phyloP scores from a whole-genome alignment of 2,888 invertebrate species.

The Scaptomyza cyrtandrae region DNA sequence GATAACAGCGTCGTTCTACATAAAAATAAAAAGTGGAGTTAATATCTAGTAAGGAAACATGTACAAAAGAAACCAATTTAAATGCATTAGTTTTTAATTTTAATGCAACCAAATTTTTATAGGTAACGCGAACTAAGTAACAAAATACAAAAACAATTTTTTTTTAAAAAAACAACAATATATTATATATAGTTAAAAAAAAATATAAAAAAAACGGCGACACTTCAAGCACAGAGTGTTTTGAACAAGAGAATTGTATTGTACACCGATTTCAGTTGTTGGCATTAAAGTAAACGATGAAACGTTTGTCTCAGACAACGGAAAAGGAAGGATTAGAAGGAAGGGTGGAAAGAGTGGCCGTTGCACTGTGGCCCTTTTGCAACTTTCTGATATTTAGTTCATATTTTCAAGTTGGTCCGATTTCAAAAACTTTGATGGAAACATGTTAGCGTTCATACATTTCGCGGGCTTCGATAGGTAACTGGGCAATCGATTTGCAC shows the following conservation, averaged over 20 bases:
- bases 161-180: constrained; percentile 3
- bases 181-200: background rate
- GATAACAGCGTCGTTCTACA: constrained; percentile 63
- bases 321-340: background rate
- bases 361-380: too few relatives aligned
- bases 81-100: too few relatives aligned
- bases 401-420: too few relatives aligned
- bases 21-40: constrained; percentile 10
- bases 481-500: too few relatives aligned
- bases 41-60: too few relatives aligned
- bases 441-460: too few relatives aligned
- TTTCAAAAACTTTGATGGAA: too few relatives aligned
- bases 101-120: background rate
- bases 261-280: constrained; percentile 8
- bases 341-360: constrained; percentile 1
- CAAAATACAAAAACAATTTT: constrained; percentile 3
- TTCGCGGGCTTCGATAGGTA: too few relatives aligned
- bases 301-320: constrained; percentile 18
- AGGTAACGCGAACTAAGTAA: background rate
- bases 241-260: constrained; percentile 13
- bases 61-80: too few relatives aligned
- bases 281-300: constrained; percentile 46
- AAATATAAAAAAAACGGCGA: constrained; percentile 7
- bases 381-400: too few relatives aligned
- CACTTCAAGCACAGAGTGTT: constrained; percentile 18